Evolutionary conservation across 2,888 invertebrate genomes (phyloP).

Genomic region (Hydraecia micacea): DNA sequence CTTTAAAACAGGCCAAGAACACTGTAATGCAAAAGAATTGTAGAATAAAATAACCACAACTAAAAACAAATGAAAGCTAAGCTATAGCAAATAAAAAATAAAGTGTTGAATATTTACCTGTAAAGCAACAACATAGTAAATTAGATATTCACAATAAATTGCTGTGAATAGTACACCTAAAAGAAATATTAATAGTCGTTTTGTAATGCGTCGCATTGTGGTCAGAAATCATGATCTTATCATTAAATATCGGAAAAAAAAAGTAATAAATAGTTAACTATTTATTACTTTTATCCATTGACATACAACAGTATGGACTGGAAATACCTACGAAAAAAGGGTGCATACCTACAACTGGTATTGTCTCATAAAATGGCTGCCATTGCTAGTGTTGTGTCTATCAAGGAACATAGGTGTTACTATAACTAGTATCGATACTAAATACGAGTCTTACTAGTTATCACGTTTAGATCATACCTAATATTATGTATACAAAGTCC

Average conservation of each 20-base stretch:
- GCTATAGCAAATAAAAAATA: neutral
- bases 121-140: conserved; percentile 80
- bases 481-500: too few relatives aligned
- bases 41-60: neutral
- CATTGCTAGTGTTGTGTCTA: too few relatives aligned
- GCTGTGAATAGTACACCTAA: conserved; percentile 75
- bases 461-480: too few relatives aligned
- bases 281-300: conserved; percentile 13
- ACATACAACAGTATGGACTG: too few relatives aligned
- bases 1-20: conserved; percentile 92
- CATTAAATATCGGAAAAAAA: neutral
- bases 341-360: too few relatives aligned
- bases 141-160: conserved; percentile 82
- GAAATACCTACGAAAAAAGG: too few relatives aligned
- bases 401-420: too few relatives aligned
- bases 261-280: neutral
- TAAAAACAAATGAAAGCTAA: neutral
- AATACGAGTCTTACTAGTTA: too few relatives aligned
- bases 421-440: too few relatives aligned
- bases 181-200: conserved; percentile 73
- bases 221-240: conserved; percentile 23
- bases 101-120: conserved; percentile 74
- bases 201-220: conserved; percentile 78
- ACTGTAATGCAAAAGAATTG: conserved; percentile 85
- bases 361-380: too few relatives aligned